Conservation (phyloP, 2,888 invertebrate genomes). For the Ormyrus nitidulus region DNA sequence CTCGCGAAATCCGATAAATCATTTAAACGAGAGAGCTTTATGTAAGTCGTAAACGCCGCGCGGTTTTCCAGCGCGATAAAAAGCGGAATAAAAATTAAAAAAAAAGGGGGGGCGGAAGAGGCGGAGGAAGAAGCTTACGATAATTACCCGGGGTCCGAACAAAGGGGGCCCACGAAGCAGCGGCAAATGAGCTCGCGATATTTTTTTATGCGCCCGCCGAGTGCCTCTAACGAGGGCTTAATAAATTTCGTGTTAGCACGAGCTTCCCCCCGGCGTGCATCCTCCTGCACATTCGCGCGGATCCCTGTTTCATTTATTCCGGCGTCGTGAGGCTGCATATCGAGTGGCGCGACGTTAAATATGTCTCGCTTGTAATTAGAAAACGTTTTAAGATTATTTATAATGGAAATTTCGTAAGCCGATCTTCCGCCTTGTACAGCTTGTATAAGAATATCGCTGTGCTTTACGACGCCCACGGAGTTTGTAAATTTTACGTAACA, state of each 20-base stretch:
- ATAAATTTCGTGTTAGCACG: conserved; percentile 44
- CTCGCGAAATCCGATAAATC: conserved; percentile 31
- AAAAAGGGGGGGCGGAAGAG: neutral
- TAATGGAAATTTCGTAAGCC: conserved; percentile 3
- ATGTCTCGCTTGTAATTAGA: conserved; percentile 17
- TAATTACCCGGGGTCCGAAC: conserved; percentile 38
- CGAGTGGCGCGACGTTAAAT: conserved; percentile 11
- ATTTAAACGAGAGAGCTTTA: conserved; percentile 37
- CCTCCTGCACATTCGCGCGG: neutral
- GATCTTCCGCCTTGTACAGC: too few relatives aligned
- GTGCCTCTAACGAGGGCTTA: conserved; percentile 50
- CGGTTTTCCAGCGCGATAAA: neutral
- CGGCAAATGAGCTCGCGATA: conserved; percentile 38
- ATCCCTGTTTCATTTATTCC: neutral
- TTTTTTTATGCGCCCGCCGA: conserved; percentile 29
- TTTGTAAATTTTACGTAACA: too few relatives aligned
- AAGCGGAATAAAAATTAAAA: conserved; percentile 40
- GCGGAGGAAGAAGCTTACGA: conserved; percentile 23
- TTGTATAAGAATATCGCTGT: too few relatives aligned
- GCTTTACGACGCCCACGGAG: too few relatives aligned
- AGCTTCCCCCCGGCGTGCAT: neutral
- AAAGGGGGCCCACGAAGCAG: neutral
- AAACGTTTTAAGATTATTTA: neutral
- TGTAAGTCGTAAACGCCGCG: conserved; percentile 28
- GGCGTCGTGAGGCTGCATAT: conserved; percentile 3